Base-by-base conservation (phyloP, 2,888 invertebrate genomes). In the Trichogramma dendrolimi region DNA sequence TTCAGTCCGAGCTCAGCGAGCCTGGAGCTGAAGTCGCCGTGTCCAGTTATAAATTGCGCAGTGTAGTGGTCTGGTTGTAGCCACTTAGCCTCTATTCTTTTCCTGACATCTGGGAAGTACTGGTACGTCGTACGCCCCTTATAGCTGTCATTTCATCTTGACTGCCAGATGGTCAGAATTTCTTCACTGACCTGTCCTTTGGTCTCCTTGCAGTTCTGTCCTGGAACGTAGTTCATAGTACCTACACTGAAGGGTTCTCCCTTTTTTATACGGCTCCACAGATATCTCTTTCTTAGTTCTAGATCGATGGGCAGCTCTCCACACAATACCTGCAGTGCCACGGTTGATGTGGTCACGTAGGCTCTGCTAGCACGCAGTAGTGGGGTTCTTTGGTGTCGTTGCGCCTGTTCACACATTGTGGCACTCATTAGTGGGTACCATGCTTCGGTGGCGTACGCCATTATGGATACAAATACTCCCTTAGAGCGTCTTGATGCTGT, bases 251-350 rank as follows among this genome's bases (percentile, higher is more conserved):
- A 14, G 14, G 14, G 8, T 44, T n/a, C 55, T 39, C 44, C 50
- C 27, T n/a, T 62, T 59, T n/a, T 38, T n/a, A 2, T 48, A 44
- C 40, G 39, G 49, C 50, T 6, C 27, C 6, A 50, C 27, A 5
- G 41, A 50, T 14, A 51, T 14, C 62, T 40, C 58, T 46, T n/a
- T 56, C 53, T 6, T 41, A 42, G 43, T 53, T 67, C 67, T 2
- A 69, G 47, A 40, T 67, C 67, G 65, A 67, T 65, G n/a, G 65
- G 67, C 1, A 67, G 27, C 4, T 6, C 56, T 1, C 67, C 67
- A 46, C 55, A 44, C 8, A 68, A 48, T 0, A 67, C 63, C 42
- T 69, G 67, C 68, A 69, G 61, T 8, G 67, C 67, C 40, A 51
- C 62, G 8, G 60, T 63, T 3, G 64, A 64, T 1, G 62, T 61